phyloP scores from a whole-genome alignment of 2,888 invertebrate species.

The Volucella bombylans region DNA sequence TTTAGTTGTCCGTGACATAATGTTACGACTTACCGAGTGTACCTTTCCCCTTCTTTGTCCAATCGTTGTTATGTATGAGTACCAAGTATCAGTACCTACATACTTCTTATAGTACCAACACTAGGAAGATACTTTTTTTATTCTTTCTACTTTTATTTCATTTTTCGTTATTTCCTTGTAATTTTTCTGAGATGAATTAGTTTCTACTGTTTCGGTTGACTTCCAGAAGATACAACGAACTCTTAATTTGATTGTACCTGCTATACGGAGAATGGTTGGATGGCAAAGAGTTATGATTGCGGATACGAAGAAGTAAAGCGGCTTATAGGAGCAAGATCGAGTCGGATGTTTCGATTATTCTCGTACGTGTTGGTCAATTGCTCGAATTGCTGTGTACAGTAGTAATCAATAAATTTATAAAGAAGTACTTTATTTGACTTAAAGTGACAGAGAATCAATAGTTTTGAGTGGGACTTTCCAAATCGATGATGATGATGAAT shows the following conservation, averaged over 20 bases:
- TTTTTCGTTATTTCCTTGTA: slow-evolving; percentile 11
- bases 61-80: slow-evolving; percentile 9
- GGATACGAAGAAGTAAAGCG: slow-evolving; percentile 27
- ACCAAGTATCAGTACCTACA: no score
- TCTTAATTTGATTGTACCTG: slow-evolving; percentile 67
- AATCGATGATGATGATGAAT: not conserved
- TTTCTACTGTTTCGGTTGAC: slow-evolving; percentile 66
- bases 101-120: slow-evolving; percentile 28
- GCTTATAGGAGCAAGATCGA: slow-evolving; percentile 36
- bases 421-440: slow-evolving; percentile 10
- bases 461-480: not conserved
- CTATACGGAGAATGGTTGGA: slow-evolving; percentile 14
- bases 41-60: slow-evolving; percentile 55
- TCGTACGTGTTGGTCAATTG: slow-evolving; percentile 33
- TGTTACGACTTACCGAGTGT: slow-evolving; percentile 56
- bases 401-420: slow-evolving; percentile 38
- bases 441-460: not conserved
- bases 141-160: slow-evolving; percentile 6
- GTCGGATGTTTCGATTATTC: slow-evolving; percentile 33
- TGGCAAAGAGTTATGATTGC: not conserved
- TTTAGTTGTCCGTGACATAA: slow-evolving; percentile 72
- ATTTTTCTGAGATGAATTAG: slow-evolving; percentile 60
- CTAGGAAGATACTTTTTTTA: slow-evolving; percentile 3
- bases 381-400: slow-evolving; percentile 27
- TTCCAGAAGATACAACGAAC: slow-evolving; percentile 72